phyloP scores from a whole-genome alignment of 2,797 vertebrate genomes.

The Lates japonicus region DNA sequence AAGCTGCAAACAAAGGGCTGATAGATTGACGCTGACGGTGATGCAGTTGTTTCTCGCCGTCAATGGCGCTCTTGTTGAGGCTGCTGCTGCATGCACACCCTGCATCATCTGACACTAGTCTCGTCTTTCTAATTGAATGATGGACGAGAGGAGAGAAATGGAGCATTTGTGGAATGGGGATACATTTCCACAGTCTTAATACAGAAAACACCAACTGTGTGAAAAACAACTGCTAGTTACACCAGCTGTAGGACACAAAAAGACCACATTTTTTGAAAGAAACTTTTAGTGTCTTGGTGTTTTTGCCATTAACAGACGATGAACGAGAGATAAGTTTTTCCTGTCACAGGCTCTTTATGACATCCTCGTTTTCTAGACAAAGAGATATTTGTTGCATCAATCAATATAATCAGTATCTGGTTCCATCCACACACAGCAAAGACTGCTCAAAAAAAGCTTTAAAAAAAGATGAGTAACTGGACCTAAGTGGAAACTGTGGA shows the following conservation, averaged over 20 bases:
- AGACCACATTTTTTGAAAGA: not conserved
- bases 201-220: not conserved
- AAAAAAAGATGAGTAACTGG: conserved; percentile 5
- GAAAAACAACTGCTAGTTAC: not conserved
- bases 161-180: conserved; percentile 5
- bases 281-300: not conserved
- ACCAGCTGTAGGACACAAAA: not conserved
- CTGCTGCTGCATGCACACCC: conserved; percentile 21
- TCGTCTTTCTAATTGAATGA: conserved; percentile 35
- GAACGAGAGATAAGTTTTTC: not conserved
- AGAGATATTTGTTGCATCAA: not conserved
- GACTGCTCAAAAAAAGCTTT: not conserved
- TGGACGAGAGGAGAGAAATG: conserved; percentile 30
- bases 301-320: not conserved
- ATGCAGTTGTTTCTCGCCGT: conserved; percentile 42
- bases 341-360: not conserved
- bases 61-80: conserved; percentile 70
- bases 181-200: not conserved
- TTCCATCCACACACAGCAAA: conserved; percentile 13
- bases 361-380: not conserved
- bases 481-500: not conserved
- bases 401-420: not conserved
- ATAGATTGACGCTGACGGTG: conserved; percentile 41
- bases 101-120: conserved; percentile 48
- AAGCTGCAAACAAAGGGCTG: conserved; percentile 58